A percentile compares a stretch with the other conserved stretches of the same genome.
These are phyloP conservation scores for Lasiurus cinereus DNA, from an alignment of 2,113 vertebrate species.

Conservation along the genomic window DNA sequence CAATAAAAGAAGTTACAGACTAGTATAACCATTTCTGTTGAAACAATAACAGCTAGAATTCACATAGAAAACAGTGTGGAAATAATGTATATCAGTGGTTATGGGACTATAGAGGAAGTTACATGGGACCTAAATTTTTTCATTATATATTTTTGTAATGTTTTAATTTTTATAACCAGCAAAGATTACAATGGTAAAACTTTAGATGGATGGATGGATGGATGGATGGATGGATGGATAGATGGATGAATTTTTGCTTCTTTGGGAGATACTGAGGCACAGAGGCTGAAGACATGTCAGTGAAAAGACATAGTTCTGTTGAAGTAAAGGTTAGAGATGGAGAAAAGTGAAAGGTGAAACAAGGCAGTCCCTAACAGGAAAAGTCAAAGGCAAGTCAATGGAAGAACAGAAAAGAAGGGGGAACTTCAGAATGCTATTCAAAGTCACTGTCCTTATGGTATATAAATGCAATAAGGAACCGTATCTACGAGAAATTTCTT, in stretches of 20 bases:
- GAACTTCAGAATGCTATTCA: background rate
- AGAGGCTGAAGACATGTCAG: background rate
- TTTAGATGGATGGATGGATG: background rate
- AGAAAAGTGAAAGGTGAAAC: background rate
- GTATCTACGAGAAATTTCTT: background rate
- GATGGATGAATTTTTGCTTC: background rate
- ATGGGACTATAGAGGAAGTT: background rate
- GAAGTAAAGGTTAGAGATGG: background rate
- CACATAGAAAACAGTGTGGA: background rate
- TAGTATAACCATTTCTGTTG: background rate
- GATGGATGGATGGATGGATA: background rate
- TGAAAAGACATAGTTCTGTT: background rate
- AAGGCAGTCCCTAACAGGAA: background rate
- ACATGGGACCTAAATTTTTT: constrained; percentile 1
- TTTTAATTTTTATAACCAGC: constrained; percentile 4
- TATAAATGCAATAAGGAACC: background rate
- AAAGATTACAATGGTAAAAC: background rate
- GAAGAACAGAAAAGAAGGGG: background rate
- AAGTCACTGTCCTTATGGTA: background rate
- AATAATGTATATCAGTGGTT: background rate
- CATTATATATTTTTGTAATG: background rate
- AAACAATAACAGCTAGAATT: background rate
- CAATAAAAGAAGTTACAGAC: background rate
- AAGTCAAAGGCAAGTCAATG: background rate
- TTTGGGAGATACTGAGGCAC: background rate